These are phyloP conservation scores for Syngnathus acus DNA, from an alignment of 2,797 vertebrate genomes.

Conservation along the genomic window DNA sequence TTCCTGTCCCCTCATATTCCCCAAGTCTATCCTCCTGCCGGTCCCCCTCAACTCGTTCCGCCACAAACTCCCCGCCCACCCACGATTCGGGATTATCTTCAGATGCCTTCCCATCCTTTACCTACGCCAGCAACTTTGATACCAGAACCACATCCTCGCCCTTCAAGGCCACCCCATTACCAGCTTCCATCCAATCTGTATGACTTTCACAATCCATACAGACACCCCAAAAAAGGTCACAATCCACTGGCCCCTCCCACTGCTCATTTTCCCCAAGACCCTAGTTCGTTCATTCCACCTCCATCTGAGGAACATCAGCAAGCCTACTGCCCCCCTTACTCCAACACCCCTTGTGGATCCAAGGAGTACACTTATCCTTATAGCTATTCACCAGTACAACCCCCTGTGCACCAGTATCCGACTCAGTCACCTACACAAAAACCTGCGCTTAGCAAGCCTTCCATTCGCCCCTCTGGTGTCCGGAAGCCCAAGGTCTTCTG, in stretches of 20 bases:
- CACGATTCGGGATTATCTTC: conserved; percentile 16
- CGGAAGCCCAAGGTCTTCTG: conserved; percentile 50
- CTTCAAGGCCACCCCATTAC: conserved; percentile 12
- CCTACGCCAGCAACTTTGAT: conserved; percentile 5
- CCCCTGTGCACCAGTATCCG: conserved; percentile 14
- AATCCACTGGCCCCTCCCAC: not conserved
- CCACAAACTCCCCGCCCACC: conserved; percentile 6
- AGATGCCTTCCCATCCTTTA: conserved; percentile 12
- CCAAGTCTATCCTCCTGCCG: not conserved
- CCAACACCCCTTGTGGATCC: conserved; percentile 17
- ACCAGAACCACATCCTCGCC: conserved; percentile 9
- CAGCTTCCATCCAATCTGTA: conserved; percentile 6
- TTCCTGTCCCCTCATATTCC: not conserved
- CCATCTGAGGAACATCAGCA: conserved; percentile 17
- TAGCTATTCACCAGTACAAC: conserved; percentile 9
- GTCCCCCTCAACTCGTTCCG: not conserved
- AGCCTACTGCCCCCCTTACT: conserved; percentile 19
- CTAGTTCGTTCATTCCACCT: not conserved
- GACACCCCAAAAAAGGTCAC: not conserved
- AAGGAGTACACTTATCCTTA: conserved; percentile 15
- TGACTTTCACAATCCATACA: conserved; percentile 16
- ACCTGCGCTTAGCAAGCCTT: not conserved
- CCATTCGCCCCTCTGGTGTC: not conserved
- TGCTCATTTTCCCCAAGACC: not conserved
- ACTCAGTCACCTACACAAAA: conserved; percentile 6